Conservation (phyloP, 2,113 vertebrate species). For the Electrona antarctica region DNA sequence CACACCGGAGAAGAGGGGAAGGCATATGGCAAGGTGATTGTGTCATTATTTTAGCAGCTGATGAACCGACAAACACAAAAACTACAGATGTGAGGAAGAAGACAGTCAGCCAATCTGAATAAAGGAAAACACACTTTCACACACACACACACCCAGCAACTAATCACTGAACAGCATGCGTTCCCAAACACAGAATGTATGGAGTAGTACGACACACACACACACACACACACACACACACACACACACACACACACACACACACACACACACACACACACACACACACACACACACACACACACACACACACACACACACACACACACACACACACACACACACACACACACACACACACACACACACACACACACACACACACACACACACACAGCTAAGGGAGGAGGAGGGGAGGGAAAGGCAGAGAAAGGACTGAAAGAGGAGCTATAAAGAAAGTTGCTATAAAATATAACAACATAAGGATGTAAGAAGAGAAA, state of each 20-base stretch:
- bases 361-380: too few species aligned
- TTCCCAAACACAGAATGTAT: constrained; percentile 60
- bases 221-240: too few species aligned
- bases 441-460: not conserved
- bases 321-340: too few species aligned
- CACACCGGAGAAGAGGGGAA: constrained; percentile 73
- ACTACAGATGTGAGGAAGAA: constrained; percentile 58
- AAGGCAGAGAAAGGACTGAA: constrained; percentile 7
- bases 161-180: constrained; percentile 73
- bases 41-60: constrained; percentile 65
- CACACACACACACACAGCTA: constrained; percentile 18
- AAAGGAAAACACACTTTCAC: constrained; percentile 27
- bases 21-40: constrained; percentile 58
- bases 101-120: constrained; percentile 72
- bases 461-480: not conserved
- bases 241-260: too few species aligned
- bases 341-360: too few species aligned
- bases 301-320: too few species aligned
- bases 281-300: too few species aligned
- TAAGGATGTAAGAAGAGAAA: not conserved
- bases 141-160: constrained; percentile 58
- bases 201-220: constrained; percentile 62
- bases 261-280: too few species aligned
- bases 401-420: constrained; percentile 52
- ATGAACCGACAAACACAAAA: constrained; percentile 53